phyloP scores from a whole-genome alignment of 1,140 invertebrate species.

The Megalonaias nervosa region DNA sequence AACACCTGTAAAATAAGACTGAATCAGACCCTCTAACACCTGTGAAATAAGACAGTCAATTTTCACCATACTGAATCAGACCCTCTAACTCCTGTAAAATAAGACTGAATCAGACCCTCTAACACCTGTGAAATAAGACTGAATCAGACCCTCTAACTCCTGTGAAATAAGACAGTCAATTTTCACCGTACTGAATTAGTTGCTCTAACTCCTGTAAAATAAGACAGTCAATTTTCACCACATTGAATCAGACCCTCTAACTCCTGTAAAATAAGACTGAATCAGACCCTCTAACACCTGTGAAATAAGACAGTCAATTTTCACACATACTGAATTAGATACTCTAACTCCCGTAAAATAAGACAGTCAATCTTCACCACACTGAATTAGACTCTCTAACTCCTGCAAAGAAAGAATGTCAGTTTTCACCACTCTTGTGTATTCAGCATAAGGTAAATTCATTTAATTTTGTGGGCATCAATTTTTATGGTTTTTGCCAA shows the following conservation, averaged over 20 bases:
- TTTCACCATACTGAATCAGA: conserved; percentile 81
- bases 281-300: conserved; percentile 94
- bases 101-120: conserved; percentile 91
- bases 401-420: background rate
- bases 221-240: background rate
- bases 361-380: conserved; percentile 61
- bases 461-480: too few relatives aligned
- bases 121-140: conserved; percentile 82
- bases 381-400: conserved; percentile 90
- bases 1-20: conserved; percentile 83
- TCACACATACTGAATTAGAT: conserved; percentile 83
- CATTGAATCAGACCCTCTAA: background rate
- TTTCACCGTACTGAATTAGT: conserved; percentile 87
- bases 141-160: too few relatives aligned
- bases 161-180: too few relatives aligned
- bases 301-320: conserved; percentile 11
- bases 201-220: conserved; percentile 75
- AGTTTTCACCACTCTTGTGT: background rate
- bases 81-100: conserved; percentile 87
- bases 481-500: too few relatives aligned
- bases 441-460: too few relatives aligned
- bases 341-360: conserved; percentile 78
- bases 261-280: conserved; percentile 72
- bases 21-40: conserved; percentile 86
- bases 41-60: conserved; percentile 1